These are phyloP conservation scores for Channa argus DNA, from an alignment of 2,113 vertebrate genomes.

Conservation along the genomic window DNA sequence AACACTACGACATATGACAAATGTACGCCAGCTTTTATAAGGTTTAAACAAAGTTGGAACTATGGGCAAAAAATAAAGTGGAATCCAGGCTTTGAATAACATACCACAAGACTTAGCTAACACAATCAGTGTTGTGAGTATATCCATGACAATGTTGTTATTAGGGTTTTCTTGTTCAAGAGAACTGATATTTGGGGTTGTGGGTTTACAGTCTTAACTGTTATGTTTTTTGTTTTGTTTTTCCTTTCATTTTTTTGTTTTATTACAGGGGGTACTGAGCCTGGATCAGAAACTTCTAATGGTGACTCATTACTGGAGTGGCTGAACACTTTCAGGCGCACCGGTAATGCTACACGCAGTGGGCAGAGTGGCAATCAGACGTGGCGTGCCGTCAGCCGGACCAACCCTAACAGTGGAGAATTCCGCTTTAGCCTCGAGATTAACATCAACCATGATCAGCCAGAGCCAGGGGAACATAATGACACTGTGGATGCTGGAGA, in stretches of 20 bases:
- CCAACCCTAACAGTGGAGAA: constrained; percentile 93
- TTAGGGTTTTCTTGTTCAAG: background rate
- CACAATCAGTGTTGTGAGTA: background rate
- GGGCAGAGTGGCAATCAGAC: constrained; percentile 96
- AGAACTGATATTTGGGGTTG: background rate
- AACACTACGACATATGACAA: background rate
- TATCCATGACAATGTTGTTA: background rate
- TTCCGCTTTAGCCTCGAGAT: constrained; percentile 97
- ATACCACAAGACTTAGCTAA: background rate
- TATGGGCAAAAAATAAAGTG: background rate
- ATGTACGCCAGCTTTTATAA: background rate
- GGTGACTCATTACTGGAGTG: constrained; percentile 93
- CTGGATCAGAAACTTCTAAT: constrained; percentile 85
- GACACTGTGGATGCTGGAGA: constrained; percentile 73
- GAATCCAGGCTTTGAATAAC: background rate
- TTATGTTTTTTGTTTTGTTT: too few species aligned
- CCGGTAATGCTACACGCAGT: constrained; percentile 92
- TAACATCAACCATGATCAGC: constrained; percentile 94
- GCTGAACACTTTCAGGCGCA: constrained; percentile 92
- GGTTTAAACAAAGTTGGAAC: background rate
- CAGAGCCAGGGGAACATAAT: constrained; percentile 83
- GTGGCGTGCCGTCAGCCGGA: constrained; percentile 95
- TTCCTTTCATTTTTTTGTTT: constrained; percentile 27
- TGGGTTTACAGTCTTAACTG: constrained; percentile 11
- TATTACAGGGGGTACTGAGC: constrained; percentile 85